phyloP scores from a whole-genome alignment of 2,888 invertebrate species.

The Anticlea derivata region DNA sequence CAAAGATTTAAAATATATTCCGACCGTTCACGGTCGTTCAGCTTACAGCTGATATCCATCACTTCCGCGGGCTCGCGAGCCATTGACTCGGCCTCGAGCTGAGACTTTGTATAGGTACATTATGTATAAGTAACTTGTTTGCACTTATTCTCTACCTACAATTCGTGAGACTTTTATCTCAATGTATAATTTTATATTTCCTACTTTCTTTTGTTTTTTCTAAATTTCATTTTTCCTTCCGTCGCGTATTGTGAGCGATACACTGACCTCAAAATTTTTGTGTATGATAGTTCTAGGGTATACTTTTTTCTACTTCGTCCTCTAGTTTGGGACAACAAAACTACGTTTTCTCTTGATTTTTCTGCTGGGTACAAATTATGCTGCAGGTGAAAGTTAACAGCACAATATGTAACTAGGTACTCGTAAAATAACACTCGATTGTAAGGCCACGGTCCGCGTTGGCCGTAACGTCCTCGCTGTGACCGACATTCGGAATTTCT shows the following conservation, averaged over 20 bases:
- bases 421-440: constrained; percentile 31
- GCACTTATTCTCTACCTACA: neutral
- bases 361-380: neutral
- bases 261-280: too few species aligned
- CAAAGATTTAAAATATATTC: constrained; percentile 29
- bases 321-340: too few species aligned
- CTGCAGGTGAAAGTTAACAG: constrained; percentile 32
- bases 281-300: too few species aligned
- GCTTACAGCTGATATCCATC: constrained; percentile 33
- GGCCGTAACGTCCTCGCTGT: constrained; percentile 31
- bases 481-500: constrained; percentile 32
- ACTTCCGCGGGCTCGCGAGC: constrained; percentile 28
- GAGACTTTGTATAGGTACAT: too few species aligned
- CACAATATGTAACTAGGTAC: too few species aligned
- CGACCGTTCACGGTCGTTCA: constrained; percentile 30
- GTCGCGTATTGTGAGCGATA: too few species aligned
- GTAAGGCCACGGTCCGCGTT: constrained; percentile 30
- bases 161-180: neutral
- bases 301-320: too few species aligned
- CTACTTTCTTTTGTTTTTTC: too few species aligned
- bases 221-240: too few species aligned
- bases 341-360: too few species aligned
- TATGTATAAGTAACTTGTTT: constrained; percentile 16
- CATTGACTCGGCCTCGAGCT: constrained; percentile 29
- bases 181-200: neutral